Base-by-base conservation (phyloP, 2,888 invertebrate species). In the Dendrolimus houi region DNA sequence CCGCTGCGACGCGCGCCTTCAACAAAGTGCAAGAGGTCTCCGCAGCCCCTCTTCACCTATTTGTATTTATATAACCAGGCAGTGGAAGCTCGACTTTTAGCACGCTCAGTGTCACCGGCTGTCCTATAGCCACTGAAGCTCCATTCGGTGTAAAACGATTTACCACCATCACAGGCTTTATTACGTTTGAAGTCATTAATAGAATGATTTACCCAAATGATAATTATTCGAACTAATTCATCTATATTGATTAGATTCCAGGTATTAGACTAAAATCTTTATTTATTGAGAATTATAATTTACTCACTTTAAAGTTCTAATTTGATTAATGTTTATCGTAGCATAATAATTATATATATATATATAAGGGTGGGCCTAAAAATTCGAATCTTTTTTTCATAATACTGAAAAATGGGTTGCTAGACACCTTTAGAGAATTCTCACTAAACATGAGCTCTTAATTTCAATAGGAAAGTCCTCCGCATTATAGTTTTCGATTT, bases 31-130 rank as follows among this genome's bases (percentile, higher is more conserved):
- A 87, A 85, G 87, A 87, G 82, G 83, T 87, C 74, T 81, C 78
- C 77, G 75, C 71, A 79, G 87, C 90, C 90, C 90, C 90, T 89
- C 90, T 88, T 88, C 85, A 84, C 80, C 85, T 87, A 87, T 87
- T 88, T 87, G 87, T 87, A 87, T 89, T 89, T 90, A 90, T 90
- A 89, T 88, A 89, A 89, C 80, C 81, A 74, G 81, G 71, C 81
- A 76, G 75, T 74, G 74, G 70, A 71, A 73, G 70, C 71, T 74
- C 70, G 67, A 69, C 75, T 73, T 77, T 69, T 77, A 72, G 65
- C 77, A 72, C 71, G 69, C 71, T 72, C 70, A 69, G 64, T 75
- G 68, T 73, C 78, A 71, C 74, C 75, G 73, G 71, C 74, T 78
- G 84, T 82, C 79, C 79, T 83, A 72, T 77, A 72, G 74, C 72